Evolutionary conservation across 2,113 vertebrate species (phyloP), one percentile per base, ranked within the genome.

Genomic region (Symphodus melops): DNA sequence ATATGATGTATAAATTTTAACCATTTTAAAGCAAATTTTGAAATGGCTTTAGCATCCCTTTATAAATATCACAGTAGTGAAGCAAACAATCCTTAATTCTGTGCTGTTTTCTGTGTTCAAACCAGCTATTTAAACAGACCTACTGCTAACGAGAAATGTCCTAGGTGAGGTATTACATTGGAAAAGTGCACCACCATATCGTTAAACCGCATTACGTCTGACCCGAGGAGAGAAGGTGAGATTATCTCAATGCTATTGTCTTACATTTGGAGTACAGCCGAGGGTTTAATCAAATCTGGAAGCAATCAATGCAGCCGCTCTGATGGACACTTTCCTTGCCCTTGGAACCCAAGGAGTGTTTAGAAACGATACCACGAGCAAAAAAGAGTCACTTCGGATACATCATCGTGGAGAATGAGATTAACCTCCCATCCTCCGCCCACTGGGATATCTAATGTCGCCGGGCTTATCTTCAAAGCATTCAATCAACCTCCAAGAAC

Each of bases 221-320:
- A 92, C 90, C 90, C 11, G 86, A 72, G 78, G 83, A 85, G 83
- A 72, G 82, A 74, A 88, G 90, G 86, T 90, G 81, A 90, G 90
- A 89, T 92, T 86, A 90, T 89, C 90, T 86, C 77, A 59, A 64
- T 82, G 84, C 86, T 92, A 91, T 93, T 91, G 91, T 91, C 89
- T 92, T 91, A 92, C 90, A 83, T 86, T 85, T 77, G 86, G 87
- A 89, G 81, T 61, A 82, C 54, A 82, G 88, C 88, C 81, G 75
- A 81, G 86, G 74, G 81, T 88, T 91, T 93, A 93, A 93, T 94
- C 93, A 90, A 92, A 92, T 94, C 87, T 79, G 8, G 53, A 54
- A 73, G 88, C 82, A 92, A 92, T 93, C 91, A 88, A 92, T 93
- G 88, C 76, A 4, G 44, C 78, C 6, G 79, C 84, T 85, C 74